Evolutionary conservation across 2,797 vertebrate species (phyloP).

Genomic region (Amazona ochrocephala): DNA sequence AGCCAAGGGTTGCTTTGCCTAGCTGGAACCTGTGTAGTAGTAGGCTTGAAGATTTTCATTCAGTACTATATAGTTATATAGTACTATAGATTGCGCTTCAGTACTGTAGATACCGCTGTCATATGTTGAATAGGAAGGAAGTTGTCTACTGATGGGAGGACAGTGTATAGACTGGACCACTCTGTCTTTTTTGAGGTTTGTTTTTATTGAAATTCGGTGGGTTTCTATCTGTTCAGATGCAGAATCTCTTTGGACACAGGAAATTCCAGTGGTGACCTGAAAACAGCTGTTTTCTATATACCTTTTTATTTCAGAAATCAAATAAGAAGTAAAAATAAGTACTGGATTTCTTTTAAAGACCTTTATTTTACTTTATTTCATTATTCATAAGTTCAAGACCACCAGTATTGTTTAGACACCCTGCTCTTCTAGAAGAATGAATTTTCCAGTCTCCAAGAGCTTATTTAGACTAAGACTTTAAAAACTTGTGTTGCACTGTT

Average conservation of each 20-base stretch:
- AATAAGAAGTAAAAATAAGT: background rate
- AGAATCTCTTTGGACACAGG: background rate
- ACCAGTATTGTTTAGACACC: background rate
- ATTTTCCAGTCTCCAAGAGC: background rate
- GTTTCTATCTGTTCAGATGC: background rate
- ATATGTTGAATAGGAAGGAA: background rate
- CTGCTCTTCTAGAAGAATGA: background rate
- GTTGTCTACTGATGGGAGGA: background rate
- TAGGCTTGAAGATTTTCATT: background rate
- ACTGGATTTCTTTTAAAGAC: background rate
- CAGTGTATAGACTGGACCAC: background rate
- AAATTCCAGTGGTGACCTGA: background rate
- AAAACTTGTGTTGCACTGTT: background rate
- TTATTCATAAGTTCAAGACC: background rate
- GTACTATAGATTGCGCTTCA: background rate
- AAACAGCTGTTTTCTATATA: background rate
- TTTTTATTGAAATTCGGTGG: background rate
- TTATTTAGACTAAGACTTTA: background rate
- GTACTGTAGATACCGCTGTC: background rate
- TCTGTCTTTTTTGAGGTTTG: background rate
- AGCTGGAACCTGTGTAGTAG: background rate
- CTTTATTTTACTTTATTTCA: background rate
- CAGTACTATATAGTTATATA: background rate
- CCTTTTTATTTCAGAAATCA: slow-evolving; percentile 2
- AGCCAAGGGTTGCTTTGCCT: background rate